Evolutionary conservation across 2,113 vertebrate genomes (phyloP), one percentile per base, ranked within the genome.

Genomic region (Dipodomys spectabilis): DNA sequence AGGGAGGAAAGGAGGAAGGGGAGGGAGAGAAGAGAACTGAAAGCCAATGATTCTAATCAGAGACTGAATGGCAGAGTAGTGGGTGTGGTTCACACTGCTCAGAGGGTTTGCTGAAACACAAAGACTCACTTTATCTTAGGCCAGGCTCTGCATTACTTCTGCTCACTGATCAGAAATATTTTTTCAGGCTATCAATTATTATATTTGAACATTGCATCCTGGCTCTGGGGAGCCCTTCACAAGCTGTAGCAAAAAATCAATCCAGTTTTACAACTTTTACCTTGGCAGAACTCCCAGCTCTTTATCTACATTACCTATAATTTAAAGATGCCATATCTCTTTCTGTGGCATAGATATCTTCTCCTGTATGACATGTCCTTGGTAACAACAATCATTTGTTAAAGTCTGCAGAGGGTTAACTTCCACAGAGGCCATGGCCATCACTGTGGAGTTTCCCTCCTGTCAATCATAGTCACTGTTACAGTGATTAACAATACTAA

Each of bases 131-230:
- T 98, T 94, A 94, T 96, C 96, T 97, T 94, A 86, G 73, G 74
- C 92, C 90, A 82, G 80, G 88, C 73, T 95, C 94, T 27, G 57
- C 74, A 28, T 96, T 97, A 91, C 96, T 88, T 78, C 97, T 92
- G 91, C 81, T 91, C 95, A 96, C 94, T 97, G 97, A 97, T 94
- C 97, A 98, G 95, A 98, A 98, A 97, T 97, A 96, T 97, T 97
- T 98, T 98, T 98, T 97, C 94, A 95, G 97, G 90, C 98, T 98
- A 98, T 98, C 98, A 98, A 97, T 98, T 98, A 98, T 98, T 98
- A 94, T 98, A 98, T 97, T 98, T 98, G 97, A 98, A 92, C 96
- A 95, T 96, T 69, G 86, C 97, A 96, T 98, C 96, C 94, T 91
- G 77, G n/a, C 98, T 98, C 98, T 95, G 93, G 98, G 98, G 98